These are phyloP conservation scores for Strigamia transsilvanica DNA, from an alignment of 2,888 invertebrate species.

Conservation along the genomic window DNA sequence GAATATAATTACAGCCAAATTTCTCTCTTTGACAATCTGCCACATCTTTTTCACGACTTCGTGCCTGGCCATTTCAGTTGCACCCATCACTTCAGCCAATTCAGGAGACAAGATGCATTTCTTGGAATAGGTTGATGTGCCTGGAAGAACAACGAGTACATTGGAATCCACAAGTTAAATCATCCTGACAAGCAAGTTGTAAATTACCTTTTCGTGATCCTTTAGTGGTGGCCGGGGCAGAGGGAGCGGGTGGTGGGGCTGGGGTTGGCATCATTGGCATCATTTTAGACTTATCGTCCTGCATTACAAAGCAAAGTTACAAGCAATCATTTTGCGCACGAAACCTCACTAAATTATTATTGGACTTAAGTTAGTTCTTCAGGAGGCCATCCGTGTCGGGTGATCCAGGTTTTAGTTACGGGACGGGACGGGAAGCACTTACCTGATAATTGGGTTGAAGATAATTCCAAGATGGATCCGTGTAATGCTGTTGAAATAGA, in stretches of 20 bases:
- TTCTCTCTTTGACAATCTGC: conserved; percentile 87
- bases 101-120: conserved; percentile 85
- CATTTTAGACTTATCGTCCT: conserved; percentile 48
- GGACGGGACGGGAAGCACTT: conserved; percentile 38
- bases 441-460: conserved; percentile 49
- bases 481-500: conserved; percentile 43
- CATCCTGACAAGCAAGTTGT: neutral
- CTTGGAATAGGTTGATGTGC: conserved; percentile 72
- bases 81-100: conserved; percentile 83
- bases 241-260: conserved; percentile 40
- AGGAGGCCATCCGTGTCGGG: neutral
- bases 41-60: conserved; percentile 91
- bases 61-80: conserved; percentile 83
- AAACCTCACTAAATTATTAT: neutral
- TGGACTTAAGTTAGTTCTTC: conserved; percentile 17
- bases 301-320: conserved; percentile 2
- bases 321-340: neutral
- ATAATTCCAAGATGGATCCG: conserved; percentile 49
- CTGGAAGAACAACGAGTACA: neutral
- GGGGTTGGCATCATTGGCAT: conserved; percentile 45
- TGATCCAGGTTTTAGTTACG: conserved; percentile 31
- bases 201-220: conserved; percentile 49
- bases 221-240: conserved; percentile 44
- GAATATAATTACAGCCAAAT: conserved; percentile 71
- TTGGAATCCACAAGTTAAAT: neutral